Conservation (phyloP, 2,888 invertebrate genomes). For the Amblyjoppa fuscipennis region DNA sequence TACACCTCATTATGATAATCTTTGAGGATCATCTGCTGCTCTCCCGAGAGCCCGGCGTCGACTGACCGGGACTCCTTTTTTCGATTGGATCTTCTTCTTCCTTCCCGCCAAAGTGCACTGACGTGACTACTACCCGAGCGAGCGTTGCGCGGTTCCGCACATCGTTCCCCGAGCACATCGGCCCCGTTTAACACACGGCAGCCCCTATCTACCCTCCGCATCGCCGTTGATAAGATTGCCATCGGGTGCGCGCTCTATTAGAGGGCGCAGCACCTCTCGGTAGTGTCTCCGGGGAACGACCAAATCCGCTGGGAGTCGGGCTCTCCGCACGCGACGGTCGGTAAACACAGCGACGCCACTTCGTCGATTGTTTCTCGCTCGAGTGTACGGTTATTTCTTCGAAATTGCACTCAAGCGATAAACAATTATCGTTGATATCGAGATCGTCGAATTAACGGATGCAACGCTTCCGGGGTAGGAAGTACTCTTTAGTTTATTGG, state of each 20-base stretch:
- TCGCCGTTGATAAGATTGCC: constrained; percentile 62
- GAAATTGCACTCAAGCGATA: background rate
- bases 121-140: constrained; percentile 41
- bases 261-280: constrained; percentile 62
- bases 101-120: constrained; percentile 68
- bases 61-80: constrained; percentile 53
- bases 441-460: background rate
- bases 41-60: constrained; percentile 56
- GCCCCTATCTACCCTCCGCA: constrained; percentile 48
- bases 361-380: background rate
- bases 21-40: constrained; percentile 46
- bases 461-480: background rate
- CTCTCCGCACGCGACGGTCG: constrained; percentile 41
- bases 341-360: constrained; percentile 31
- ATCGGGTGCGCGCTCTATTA: constrained; percentile 42
- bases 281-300: constrained; percentile 21
- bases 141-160: constrained; percentile 49
- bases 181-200: constrained; percentile 28
- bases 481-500: constrained; percentile 2
- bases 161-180: constrained; percentile 8
- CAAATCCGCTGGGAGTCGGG: constrained; percentile 13
- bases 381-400: background rate
- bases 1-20: constrained; percentile 41
- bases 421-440: background rate
- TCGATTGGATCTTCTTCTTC: constrained; percentile 53